Conservation (phyloP, 2,113 vertebrate species). For the Platichthys stellatus region DNA sequence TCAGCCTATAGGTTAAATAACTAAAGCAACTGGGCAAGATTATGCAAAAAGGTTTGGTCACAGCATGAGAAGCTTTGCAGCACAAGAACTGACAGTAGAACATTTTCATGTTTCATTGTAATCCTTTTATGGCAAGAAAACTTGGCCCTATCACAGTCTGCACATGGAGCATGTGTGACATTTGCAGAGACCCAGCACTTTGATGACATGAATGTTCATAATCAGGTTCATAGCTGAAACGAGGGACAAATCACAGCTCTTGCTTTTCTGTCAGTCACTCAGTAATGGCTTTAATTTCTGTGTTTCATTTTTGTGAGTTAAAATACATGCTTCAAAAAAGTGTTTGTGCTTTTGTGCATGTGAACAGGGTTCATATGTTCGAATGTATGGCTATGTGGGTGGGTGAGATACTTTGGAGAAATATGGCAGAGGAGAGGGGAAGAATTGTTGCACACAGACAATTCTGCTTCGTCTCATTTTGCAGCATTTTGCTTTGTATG, state of each 20-base stretch:
- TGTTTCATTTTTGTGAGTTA: neutral
- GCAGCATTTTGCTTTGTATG: neutral
- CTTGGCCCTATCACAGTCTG: neutral
- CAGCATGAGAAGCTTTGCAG: neutral
- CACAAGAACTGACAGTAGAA: neutral
- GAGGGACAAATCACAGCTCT: slow-evolving; percentile 1
- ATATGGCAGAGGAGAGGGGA: slow-evolving; percentile 22
- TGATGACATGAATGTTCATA: neutral
- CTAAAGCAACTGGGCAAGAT: too few relatives aligned
- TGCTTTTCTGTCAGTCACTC: neutral
- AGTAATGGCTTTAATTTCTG: neutral
- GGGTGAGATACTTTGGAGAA: slow-evolving; percentile 44
- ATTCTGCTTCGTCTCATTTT: neutral
- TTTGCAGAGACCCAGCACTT: neutral
- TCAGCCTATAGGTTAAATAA: too few relatives aligned
- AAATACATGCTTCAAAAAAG: neutral
- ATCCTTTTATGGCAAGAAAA: too few relatives aligned
- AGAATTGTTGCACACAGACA: neutral
- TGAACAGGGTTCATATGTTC: slow-evolving; percentile 34
- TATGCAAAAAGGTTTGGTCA: too few relatives aligned
- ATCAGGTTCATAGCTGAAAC: neutral
- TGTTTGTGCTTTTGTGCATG: neutral
- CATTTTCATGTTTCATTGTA: too few relatives aligned
- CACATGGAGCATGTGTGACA: neutral
- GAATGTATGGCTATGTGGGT: slow-evolving; percentile 55